Conservation (phyloP, 2,797 vertebrate species). For the Dallia pectoralis region DNA sequence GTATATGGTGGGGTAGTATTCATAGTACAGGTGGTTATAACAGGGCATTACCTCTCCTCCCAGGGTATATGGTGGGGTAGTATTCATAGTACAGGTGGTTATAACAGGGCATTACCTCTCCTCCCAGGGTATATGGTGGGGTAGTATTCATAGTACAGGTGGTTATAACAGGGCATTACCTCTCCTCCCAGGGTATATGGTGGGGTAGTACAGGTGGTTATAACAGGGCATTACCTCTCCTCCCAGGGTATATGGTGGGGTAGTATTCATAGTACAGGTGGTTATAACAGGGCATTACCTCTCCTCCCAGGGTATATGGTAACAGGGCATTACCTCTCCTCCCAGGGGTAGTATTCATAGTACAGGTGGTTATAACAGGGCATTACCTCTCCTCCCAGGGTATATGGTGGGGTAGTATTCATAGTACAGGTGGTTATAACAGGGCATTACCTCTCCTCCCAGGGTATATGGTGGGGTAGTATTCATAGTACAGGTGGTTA, state of each 20-base stretch:
- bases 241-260: conserved; percentile 87
- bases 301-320: conserved; percentile 88
- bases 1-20: conserved; percentile 89
- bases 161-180: conserved; percentile 67
- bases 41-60: conserved; percentile 82
- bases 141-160: conserved; percentile 95
- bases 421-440: conserved; percentile 81
- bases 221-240: conserved; percentile 78
- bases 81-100: conserved; percentile 90
- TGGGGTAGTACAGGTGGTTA: conserved; percentile 76
- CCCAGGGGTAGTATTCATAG: conserved; percentile 94
- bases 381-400: conserved; percentile 89
- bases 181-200: conserved; percentile 89
- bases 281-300: conserved; percentile 70
- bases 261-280: conserved; percentile 95
- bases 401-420: conserved; percentile 91
- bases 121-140: conserved; percentile 89
- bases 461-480: conserved; percentile 88
- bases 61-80: conserved; percentile 89
- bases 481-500: conserved; percentile 89
- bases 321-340: too few relatives aligned
- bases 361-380: conserved; percentile 73
- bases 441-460: conserved; percentile 84
- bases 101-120: conserved; percentile 75
- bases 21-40: conserved; percentile 84